A percentile compares a stretch with the other conserved stretches of the same genome.
These are phyloP conservation scores for Mesocentrotus franciscanus DNA, from an alignment of 53 echinoderm and acorn worm species.

Conservation along the genomic window DNA sequence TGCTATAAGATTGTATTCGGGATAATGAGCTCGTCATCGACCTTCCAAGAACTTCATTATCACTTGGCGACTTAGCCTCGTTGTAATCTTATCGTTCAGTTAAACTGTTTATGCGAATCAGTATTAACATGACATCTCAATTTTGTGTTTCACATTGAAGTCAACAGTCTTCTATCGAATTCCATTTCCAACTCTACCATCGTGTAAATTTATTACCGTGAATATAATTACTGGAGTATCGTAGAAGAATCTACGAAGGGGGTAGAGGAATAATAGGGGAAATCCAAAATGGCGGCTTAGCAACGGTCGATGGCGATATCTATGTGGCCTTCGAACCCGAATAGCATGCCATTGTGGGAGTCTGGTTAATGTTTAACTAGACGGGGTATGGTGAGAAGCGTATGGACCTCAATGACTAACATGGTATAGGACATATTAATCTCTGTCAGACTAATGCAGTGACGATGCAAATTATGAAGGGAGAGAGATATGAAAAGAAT, in stretches of 20 bases:
- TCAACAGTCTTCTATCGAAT: not conserved
- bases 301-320: constrained; percentile 53
- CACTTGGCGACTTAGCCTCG: not conserved
- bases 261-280: not conserved
- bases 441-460: constrained; percentile 49
- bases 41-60: not conserved
- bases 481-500: not conserved
- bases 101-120: not conserved
- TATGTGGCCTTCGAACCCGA: constrained; percentile 51
- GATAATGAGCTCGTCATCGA: not conserved
- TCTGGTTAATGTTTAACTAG: constrained; percentile 63
- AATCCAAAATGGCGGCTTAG: constrained; percentile 61
- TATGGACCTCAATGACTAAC: constrained; percentile 47
- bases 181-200: not conserved
- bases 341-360: constrained; percentile 51
- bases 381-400: not conserved
- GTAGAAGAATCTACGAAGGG: not conserved
- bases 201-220: not conserved
- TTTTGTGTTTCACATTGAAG: not conserved
- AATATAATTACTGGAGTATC: not conserved
- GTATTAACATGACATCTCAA: not conserved
- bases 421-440: constrained; percentile 42
- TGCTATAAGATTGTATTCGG: no score
- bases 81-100: not conserved
- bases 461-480: constrained; percentile 43